Evolutionary conservation across 1,140 invertebrate genomes (phyloP).

Genomic region (Nasonia vitripennis): DNA sequence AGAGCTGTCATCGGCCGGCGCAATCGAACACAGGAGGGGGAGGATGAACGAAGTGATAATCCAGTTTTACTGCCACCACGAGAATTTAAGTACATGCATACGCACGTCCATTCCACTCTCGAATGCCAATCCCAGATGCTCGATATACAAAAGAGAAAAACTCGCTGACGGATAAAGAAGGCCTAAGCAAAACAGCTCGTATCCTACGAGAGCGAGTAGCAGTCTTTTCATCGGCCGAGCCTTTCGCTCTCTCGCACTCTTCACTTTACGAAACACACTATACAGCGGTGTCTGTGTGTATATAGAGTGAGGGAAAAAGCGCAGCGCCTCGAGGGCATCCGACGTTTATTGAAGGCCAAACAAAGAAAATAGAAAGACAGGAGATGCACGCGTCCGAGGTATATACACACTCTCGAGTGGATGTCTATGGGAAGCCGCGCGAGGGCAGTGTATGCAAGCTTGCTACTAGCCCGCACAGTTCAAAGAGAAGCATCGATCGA

Average conservation of each 20-base stretch:
- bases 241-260: neutral
- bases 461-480: too few species aligned
- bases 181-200: neutral
- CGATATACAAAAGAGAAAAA: too few species aligned
- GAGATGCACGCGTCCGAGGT: neutral
- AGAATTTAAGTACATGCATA: too few species aligned
- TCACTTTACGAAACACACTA: neutral
- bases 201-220: neutral
- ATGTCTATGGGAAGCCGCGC: neutral
- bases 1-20: too few species aligned
- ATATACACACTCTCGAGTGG: neutral
- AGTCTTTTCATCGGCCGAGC: neutral
- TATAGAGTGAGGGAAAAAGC: neutral
- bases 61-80: too few species aligned
- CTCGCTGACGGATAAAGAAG: neutral
- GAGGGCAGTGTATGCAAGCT: neutral
- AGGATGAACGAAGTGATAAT: too few species aligned
- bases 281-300: neutral
- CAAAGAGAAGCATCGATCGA: too few species aligned
- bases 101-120: too few species aligned
- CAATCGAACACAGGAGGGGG: too few species aligned
- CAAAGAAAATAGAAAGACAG: neutral
- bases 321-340: neutral
- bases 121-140: too few species aligned
- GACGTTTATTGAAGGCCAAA: constrained; percentile 10